Evolutionary conservation across 2,888 invertebrate species (phyloP).

Genomic region (Adelphocoris suturalis): DNA sequence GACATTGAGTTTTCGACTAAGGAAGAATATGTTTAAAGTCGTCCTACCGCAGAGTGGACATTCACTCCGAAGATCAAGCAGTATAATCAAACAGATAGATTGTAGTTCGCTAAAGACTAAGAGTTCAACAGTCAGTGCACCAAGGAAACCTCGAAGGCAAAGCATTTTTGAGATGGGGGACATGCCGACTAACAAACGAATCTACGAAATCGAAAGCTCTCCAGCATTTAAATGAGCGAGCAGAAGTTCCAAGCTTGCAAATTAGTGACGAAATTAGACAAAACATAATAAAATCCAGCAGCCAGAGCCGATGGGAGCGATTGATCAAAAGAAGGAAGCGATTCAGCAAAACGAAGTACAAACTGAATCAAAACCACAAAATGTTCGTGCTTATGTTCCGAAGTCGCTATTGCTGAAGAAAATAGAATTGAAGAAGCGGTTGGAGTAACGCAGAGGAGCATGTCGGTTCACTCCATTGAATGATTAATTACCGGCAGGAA

Average conservation of each 20-base stretch:
- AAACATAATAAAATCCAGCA: too few relatives aligned
- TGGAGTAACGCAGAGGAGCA: slow-evolving; percentile 12
- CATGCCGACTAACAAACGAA: background rate
- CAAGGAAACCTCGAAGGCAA: background rate
- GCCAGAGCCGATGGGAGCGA: too few relatives aligned
- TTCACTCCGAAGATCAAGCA: background rate
- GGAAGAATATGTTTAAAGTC: background rate
- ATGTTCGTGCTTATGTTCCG: background rate
- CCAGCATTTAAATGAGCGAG: too few relatives aligned
- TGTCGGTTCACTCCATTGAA: background rate
- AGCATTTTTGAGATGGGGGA: background rate
- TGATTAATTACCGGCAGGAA: background rate
- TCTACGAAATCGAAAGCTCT: background rate
- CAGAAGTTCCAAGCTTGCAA: too few relatives aligned
- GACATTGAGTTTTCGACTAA: background rate
- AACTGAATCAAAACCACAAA: background rate
- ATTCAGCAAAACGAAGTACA: background rate
- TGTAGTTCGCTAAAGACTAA: background rate
- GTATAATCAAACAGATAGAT: background rate
- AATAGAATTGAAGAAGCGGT: slow-evolving; percentile 11
- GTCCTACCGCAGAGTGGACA: background rate
- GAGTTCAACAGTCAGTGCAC: background rate
- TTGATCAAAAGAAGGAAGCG: background rate
- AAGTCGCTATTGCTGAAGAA: slow-evolving; percentile 26
- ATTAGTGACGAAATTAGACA: too few relatives aligned